A percentile compares a stretch with the other conserved stretches of the same genome.
phyloP scores from a whole-genome alignment of 2,888 invertebrate species.

The Iselma pallidipennis region DNA sequence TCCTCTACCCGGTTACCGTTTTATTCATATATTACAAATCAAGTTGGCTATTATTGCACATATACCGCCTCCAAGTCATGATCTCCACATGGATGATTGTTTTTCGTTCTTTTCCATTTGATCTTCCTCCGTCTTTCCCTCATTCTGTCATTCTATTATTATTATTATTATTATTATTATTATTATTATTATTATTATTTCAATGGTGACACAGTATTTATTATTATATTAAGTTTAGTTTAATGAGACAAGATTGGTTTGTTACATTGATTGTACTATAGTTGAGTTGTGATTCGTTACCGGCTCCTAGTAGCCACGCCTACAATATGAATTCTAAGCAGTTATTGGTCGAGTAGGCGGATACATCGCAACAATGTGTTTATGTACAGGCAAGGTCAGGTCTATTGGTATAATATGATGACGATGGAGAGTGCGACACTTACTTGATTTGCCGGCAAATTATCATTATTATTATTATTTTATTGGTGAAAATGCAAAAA shows the following conservation, averaged over 20 bases:
- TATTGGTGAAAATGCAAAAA: no score
- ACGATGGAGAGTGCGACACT: no score
- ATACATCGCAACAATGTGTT: neutral
- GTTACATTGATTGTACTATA: neutral
- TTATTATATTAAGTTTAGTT: neutral
- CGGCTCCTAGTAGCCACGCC: neutral
- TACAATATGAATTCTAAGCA: neutral
- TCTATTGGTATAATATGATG: no score
- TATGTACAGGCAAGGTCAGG: neutral
- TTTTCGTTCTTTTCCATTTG: no score
- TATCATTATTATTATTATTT: no score
- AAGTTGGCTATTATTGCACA: no score
- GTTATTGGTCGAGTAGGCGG: neutral
- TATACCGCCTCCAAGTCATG: neutral
- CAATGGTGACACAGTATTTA: neutral
- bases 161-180: neutral
- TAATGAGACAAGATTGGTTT: no score
- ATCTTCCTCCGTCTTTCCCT: no score
- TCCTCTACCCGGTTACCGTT: slow-evolving; percentile 14
- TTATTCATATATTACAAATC: no score
- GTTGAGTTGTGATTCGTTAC: neutral
- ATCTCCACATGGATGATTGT: no score
- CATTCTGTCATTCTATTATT: no score
- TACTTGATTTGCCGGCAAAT: no score
- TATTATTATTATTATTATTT: neutral